phyloP scores from a whole-genome alignment of 1,140 invertebrate species.

The Ceratitis capitata region DNA sequence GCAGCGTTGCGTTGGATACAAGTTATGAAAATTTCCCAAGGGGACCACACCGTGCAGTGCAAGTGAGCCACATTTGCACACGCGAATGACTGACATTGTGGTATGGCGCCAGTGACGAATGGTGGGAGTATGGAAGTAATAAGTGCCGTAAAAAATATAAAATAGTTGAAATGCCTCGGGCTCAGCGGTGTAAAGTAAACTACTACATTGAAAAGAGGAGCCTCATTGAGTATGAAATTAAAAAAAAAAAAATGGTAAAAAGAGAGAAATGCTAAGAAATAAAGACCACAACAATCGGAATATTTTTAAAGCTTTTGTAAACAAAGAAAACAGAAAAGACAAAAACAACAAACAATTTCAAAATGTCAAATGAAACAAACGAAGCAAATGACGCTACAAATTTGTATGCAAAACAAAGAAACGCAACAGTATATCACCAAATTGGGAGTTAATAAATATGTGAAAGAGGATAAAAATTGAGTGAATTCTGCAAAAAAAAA shows the following conservation, averaged over 20 bases:
- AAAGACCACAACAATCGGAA: not conserved
- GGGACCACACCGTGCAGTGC: not conserved
- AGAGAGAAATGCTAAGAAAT: not conserved
- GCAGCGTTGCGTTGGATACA: not conserved
- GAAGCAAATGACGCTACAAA: not conserved
- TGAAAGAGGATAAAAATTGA: not conserved
- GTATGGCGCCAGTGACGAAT: too few relatives aligned
- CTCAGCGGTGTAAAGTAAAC: not conserved
- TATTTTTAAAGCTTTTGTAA: not conserved
- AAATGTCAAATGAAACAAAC: conserved; percentile 3
- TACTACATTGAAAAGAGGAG: not conserved
- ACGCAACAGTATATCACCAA: too few relatives aligned
- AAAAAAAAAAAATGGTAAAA: too few relatives aligned
- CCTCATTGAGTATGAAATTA: not conserved
- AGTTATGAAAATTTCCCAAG: conserved; percentile 23
- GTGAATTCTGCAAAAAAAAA: not conserved
- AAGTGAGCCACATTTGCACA: conserved; percentile 16
- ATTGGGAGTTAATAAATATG: too few relatives aligned
- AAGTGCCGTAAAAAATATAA: not conserved
- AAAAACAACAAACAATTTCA: too few relatives aligned
- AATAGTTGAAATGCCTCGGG: not conserved
- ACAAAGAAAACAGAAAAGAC: too few relatives aligned
- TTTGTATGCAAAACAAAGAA: too few relatives aligned
- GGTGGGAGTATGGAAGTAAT: not conserved
- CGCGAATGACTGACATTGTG: conserved; percentile 18